phyloP scores from a whole-genome alignment of 2,113 vertebrate genomes.

The Macheiramphus alcinus region DNA sequence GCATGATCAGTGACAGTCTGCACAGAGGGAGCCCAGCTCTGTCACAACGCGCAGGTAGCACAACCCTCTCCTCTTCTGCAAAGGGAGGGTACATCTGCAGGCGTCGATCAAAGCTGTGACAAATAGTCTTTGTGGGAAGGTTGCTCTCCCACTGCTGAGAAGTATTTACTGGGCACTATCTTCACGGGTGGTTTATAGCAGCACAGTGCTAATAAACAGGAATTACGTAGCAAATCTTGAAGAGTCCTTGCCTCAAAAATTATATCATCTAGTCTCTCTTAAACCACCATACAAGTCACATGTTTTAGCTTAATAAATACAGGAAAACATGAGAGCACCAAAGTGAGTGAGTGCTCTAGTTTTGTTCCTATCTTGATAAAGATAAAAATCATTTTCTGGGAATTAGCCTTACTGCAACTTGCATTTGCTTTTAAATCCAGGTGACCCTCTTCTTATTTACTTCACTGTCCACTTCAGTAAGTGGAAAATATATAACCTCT shows the following conservation, averaged over 20 bases:
- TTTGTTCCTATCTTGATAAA: neutral
- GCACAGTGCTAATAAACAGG: neutral
- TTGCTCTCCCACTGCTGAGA: neutral
- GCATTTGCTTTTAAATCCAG: neutral
- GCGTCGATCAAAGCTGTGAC: neutral
- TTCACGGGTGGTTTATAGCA: neutral
- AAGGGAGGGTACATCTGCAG: fast-evolving
- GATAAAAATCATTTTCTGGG: neutral
- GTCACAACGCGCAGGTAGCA: fast-evolving
- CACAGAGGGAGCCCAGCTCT: neutral
- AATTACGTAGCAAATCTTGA: neutral
- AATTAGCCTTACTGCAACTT: neutral
- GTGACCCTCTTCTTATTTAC: neutral
- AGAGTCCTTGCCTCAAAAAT: neutral
- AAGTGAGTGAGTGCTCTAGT: neutral
- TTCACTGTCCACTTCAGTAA: neutral
- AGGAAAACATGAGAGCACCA: neutral
- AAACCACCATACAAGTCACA: neutral
- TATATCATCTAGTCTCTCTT: neutral
- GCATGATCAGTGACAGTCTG: neutral
- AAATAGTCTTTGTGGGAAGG: neutral
- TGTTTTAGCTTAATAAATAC: neutral
- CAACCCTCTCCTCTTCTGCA: neutral
- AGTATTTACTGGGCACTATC: neutral
- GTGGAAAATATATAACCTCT: neutral